phyloP scores from a whole-genome alignment of 2,888 invertebrate species.

The Lasioglossum oenotherae region DNA sequence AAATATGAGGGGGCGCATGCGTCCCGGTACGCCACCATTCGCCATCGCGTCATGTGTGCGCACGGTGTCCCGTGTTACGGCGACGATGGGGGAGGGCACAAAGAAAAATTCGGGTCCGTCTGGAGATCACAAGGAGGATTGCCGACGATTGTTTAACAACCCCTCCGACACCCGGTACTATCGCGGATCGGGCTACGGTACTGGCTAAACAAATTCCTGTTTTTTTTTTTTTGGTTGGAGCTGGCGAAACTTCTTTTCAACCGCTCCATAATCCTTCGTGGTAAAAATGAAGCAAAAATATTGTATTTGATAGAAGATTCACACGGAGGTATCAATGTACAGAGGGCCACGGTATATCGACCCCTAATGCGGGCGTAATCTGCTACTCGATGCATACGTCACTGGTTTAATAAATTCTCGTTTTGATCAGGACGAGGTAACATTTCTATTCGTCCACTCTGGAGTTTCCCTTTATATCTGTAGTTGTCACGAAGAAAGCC shows the following conservation, averaged over 20 bases:
- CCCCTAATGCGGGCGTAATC: not conserved
- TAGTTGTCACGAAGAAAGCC: too few species aligned
- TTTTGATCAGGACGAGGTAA: not conserved
- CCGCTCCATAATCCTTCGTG: not conserved
- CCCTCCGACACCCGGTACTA: conserved; percentile 24
- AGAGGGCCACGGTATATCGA: not conserved
- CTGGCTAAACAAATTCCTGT: not conserved
- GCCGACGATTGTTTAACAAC: conserved; percentile 66
- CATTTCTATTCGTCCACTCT: not conserved
- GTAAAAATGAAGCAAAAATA: not conserved
- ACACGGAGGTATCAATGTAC: not conserved
- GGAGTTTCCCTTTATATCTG: not conserved
- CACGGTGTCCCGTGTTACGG: conserved; percentile 58
- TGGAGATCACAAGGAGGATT: conserved; percentile 49
- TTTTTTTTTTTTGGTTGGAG: not conserved
- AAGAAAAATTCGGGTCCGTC: conserved; percentile 71
- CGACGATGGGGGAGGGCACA: conserved; percentile 56
- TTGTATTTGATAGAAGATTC: not conserved
- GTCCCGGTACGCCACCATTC: conserved; percentile 65
- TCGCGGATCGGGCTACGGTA: not conserved
- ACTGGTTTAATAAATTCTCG: not conserved
- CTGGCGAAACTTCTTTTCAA: not conserved
- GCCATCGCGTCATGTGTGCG: conserved; percentile 76
- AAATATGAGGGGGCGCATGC: conserved; percentile 73
- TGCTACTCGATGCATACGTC: not conserved